Evolutionary conservation across 2,888 invertebrate species (phyloP), one percentile per base, ranked within the genome.

Genomic region (Sphaerophoria rueppellii): DNA sequence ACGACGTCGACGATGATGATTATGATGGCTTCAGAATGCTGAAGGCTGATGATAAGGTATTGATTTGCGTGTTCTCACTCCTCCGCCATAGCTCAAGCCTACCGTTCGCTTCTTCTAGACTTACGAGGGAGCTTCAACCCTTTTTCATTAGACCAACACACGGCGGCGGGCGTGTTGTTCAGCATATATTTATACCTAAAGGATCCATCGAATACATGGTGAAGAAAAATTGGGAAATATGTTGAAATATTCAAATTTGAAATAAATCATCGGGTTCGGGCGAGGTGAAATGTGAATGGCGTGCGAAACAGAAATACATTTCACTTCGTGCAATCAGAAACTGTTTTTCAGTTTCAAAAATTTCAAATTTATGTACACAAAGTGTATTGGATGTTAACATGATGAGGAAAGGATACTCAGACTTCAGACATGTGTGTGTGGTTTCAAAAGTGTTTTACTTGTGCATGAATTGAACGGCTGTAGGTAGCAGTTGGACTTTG

Each of bases 181-280:
- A 37, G 4, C 37, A 7, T 7, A n/a, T n/a, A n/a, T n/a, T 37
- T 37, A 7, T 40, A 9, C 43, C 43, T 24, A 24, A 24, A 24
- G 24, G 24, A 43, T 43, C 43, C 43, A 9, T 12, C 3, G 43
- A 43, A 40, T 1, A 43, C 11, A 24, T 24, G 69, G 57, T 54
- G 76, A 63, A 70, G 82, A 75, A 80, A 81, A 77, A 73, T 73
- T 85, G 69, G 73, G 81, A 85, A 81, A 77, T 81, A 81, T 74
- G 85, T 85, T 85, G 85, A 81, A 85, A 81, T 85, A 85, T 85
- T 81, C 85, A 81, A 85, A 85, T 85, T 85, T 85, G 81, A 81
- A 81, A 81, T 81, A 85, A 85, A 81, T 85, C 85, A 81, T 85
- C 72, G 63, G 69, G 69, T 81, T 58, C 81, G 69, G 61, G 54